Conservation (phyloP, 2,888 invertebrate genomes). For the Drosophila nr. perissopoda region DNA sequence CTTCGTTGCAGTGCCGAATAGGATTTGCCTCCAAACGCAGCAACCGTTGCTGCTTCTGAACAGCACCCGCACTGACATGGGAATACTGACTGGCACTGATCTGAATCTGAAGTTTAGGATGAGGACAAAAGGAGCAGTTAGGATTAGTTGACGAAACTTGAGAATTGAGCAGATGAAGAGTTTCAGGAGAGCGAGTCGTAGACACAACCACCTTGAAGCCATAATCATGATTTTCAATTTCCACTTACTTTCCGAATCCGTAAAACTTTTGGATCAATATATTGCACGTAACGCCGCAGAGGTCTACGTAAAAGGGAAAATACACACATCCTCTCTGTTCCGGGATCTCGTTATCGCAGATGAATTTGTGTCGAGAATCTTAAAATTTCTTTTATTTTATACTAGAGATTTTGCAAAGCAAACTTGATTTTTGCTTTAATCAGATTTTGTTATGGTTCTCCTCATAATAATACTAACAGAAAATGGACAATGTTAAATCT, state of each 20-base stretch:
- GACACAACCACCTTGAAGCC: not conserved
- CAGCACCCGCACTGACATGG: slow-evolving; percentile 51
- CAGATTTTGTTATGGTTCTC: not conserved
- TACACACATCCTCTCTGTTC: slow-evolving; percentile 84
- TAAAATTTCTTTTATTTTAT: slow-evolving; percentile 21
- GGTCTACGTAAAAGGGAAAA: slow-evolving; percentile 85
- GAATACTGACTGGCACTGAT: slow-evolving; percentile 65
- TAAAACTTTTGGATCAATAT: slow-evolving; percentile 66
- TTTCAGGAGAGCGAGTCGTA: slow-evolving; percentile 59
- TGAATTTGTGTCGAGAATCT: slow-evolving; percentile 3
- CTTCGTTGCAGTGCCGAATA: slow-evolving; percentile 23
- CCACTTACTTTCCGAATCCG: slow-evolving; percentile 77
- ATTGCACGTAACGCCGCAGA: slow-evolving; percentile 83
- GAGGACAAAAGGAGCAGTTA: not conserved
- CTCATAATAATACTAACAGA: not conserved
- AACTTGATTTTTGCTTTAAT: slow-evolving; percentile 24
- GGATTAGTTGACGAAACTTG: slow-evolving; percentile 23
- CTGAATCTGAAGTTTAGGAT: slow-evolving; percentile 55
- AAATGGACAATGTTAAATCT: not conserved
- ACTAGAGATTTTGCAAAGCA: slow-evolving; percentile 35
- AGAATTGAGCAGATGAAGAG: slow-evolving; percentile 5
- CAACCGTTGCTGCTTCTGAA: slow-evolving; percentile 37
- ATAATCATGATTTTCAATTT: no score
- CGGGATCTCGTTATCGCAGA: slow-evolving; percentile 11
- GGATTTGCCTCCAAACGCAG: slow-evolving; percentile 15